Evolutionary conservation across 2,113 vertebrate genomes (phyloP).

Genomic region (Cettia cetti): DNA sequence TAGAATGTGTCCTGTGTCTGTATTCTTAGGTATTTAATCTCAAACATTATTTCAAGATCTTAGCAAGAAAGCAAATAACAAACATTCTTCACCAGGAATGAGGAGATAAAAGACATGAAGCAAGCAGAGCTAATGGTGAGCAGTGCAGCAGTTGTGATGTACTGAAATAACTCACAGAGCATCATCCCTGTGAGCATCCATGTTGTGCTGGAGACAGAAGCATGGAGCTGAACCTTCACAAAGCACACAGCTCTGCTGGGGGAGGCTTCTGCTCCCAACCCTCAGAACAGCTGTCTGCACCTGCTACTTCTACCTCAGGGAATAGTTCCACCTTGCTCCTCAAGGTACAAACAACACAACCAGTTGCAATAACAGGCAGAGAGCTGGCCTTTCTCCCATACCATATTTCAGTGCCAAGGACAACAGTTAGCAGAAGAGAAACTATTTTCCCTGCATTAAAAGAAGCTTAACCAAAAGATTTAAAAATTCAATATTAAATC

Average conservation of each 20-base stretch:
- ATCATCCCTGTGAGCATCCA: background rate
- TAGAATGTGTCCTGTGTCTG: background rate
- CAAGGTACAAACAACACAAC: background rate
- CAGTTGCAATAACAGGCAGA: background rate
- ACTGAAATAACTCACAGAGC: background rate
- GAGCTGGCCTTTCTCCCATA: background rate
- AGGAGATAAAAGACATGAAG: background rate
- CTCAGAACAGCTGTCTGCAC: background rate
- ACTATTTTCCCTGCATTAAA: background rate
- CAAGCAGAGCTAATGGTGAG: background rate
- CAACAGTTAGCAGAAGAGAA: background rate
- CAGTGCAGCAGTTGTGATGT: background rate
- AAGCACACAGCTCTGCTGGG: background rate
- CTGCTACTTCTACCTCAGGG: background rate
- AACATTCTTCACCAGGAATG: background rate
- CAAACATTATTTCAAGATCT: background rate
- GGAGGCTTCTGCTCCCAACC: background rate
- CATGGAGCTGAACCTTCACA: background rate
- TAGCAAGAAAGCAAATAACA: background rate
- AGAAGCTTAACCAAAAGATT: background rate
- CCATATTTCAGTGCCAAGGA: background rate
- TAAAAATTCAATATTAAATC: background rate
- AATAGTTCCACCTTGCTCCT: background rate
- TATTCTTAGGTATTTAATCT: background rate
- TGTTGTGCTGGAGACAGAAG: fast-evolving